These are phyloP conservation scores for Thaumatotibia leucotreta DNA, from an alignment of 1,140 invertebrate genomes.

Conservation along the genomic window DNA sequence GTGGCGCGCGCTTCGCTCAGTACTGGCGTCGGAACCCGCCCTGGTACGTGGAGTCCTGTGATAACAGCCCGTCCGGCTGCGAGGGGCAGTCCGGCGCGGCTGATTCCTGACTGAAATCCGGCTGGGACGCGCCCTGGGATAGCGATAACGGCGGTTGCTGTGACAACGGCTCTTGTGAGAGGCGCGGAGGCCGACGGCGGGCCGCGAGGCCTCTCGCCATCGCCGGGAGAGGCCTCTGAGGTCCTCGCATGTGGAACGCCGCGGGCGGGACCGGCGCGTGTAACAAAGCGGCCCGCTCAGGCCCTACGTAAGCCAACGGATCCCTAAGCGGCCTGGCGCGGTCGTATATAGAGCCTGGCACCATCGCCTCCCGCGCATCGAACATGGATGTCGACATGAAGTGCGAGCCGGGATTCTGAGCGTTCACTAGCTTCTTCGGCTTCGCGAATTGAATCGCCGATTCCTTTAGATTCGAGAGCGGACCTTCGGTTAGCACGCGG, in stretches of 20 bases:
- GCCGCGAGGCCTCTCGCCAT: constrained; percentile 14
- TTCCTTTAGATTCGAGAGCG: constrained; percentile 97
- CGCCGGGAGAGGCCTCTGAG: constrained; percentile 30
- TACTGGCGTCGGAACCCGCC: constrained; percentile 81
- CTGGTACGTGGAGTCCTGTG: constrained; percentile 96
- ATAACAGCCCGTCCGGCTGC: constrained; percentile 95
- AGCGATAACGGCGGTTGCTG: constrained; percentile 82
- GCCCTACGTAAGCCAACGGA: constrained; percentile 95
- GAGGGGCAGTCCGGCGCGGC: constrained; percentile 93
- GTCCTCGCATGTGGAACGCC: constrained; percentile 77
- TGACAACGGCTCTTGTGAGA: constrained; percentile 78
- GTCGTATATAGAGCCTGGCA: constrained; percentile 84
- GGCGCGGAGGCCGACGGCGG: constrained; percentile 47
- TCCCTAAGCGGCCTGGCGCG: constrained; percentile 79
- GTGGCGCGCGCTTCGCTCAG: constrained; percentile 73
- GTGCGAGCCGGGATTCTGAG: constrained; percentile 95
- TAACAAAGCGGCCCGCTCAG: constrained; percentile 86
- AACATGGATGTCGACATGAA: constrained; percentile 98
- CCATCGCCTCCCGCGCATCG: constrained; percentile 92
- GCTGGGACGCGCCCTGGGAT: constrained; percentile 87
- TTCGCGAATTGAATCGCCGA: constrained; percentile 98
- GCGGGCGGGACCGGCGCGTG: constrained; percentile 92
- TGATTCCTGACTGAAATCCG: constrained; percentile 91
- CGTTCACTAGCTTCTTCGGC: constrained; percentile 96
- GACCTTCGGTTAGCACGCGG: constrained; percentile 98